Conservation (phyloP, 2,797 vertebrate genomes). For the Danio albolineatus region DNA sequence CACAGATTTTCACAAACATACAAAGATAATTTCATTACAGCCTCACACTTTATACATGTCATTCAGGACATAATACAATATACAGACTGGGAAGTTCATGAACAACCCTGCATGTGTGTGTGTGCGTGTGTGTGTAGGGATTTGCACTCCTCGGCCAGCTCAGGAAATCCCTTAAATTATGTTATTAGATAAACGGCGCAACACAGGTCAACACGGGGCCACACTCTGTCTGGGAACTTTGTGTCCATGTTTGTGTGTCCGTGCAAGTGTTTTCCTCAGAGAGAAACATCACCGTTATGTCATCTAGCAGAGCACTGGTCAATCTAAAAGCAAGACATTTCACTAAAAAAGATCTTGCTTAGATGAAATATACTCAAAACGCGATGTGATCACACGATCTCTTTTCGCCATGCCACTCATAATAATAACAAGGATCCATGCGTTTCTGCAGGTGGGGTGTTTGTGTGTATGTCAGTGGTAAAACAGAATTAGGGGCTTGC, state of each 20-base stretch:
- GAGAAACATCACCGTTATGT: not conserved
- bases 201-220: constrained; percentile 61
- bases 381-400: not conserved
- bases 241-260: constrained; percentile 54
- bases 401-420: not conserved
- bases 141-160: constrained; percentile 18
- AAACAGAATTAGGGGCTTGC: constrained; percentile 77
- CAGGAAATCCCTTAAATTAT: constrained; percentile 65
- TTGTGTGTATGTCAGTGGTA: constrained; percentile 61
- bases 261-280: constrained; percentile 17
- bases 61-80: constrained; percentile 36
- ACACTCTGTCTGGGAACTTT: constrained; percentile 50
- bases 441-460: not conserved
- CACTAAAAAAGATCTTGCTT: not conserved
- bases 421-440: not conserved
- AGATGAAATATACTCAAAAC: not conserved
- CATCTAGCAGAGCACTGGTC: not conserved
- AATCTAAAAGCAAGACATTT: not conserved
- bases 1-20: constrained; percentile 17
- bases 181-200: constrained; percentile 61
- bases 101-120: not conserved
- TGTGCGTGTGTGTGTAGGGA: not conserved
- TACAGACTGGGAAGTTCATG: constrained; percentile 9
- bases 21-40: constrained; percentile 15
- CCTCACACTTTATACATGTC: constrained; percentile 23